Conservation (phyloP, 2,888 invertebrate genomes). For the Drosophila subquinaria region DNA sequence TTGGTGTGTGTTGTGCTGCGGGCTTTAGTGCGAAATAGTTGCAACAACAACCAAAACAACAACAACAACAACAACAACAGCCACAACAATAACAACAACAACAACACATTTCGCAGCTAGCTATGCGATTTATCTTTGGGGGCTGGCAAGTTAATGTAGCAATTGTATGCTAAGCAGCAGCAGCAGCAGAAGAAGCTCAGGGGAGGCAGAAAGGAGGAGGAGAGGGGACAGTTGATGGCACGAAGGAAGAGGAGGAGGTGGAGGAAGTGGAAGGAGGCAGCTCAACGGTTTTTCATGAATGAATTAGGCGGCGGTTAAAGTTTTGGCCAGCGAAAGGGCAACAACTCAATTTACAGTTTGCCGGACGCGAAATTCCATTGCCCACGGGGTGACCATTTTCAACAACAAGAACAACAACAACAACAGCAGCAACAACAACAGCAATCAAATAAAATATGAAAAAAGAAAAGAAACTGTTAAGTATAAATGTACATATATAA, state of each 20-base stretch:
- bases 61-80: conserved; percentile 31
- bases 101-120: conserved; percentile 60
- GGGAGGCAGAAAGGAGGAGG: not conserved
- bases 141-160: conserved; percentile 78
- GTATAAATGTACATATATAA: conserved; percentile 19
- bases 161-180: conserved; percentile 81
- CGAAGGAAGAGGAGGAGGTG: not conserved
- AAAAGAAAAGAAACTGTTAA: conserved; percentile 3
- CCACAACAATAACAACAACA: conserved; percentile 52
- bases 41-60: conserved; percentile 39
- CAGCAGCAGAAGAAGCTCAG: conserved; percentile 19
- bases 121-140: conserved; percentile 76
- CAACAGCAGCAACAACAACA: not conserved
- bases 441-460: conserved; percentile 38
- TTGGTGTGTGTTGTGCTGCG: conserved; percentile 64
- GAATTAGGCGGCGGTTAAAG: conserved; percentile 73
- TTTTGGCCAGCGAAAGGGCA: conserved; percentile 74
- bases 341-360: conserved; percentile 78
- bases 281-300: conserved; percentile 77
- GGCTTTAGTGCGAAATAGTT: conserved; percentile 76
- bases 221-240: not conserved
- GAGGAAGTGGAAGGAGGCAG: conserved; percentile 33
- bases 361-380: conserved; percentile 63
- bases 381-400: conserved; percentile 73
- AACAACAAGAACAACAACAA: conserved; percentile 6